These are phyloP conservation scores for Vanessa tameamea DNA, from an alignment of 1,140 invertebrate species.

Conservation along the genomic window DNA sequence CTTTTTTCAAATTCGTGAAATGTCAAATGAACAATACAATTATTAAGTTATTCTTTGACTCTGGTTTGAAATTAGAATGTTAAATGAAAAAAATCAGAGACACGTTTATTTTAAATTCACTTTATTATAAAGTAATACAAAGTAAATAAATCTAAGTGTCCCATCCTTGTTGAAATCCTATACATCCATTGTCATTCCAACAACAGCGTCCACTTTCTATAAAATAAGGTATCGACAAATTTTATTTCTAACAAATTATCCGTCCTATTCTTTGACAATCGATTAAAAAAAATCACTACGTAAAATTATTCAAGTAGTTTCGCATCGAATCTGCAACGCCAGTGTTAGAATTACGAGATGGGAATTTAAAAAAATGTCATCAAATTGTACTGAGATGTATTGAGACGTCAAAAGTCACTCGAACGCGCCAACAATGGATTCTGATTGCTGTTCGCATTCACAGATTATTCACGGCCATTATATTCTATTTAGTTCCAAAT, in stretches of 20 bases:
- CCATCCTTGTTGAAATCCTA: slow-evolving; percentile 24
- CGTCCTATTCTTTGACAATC: slow-evolving; percentile 27
- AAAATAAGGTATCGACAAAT: slow-evolving; percentile 47
- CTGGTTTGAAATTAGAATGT: neutral
- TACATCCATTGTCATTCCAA: slow-evolving; percentile 34
- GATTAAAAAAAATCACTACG: slow-evolving; percentile 34
- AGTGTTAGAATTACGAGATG: slow-evolving; percentile 30
- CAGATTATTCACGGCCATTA: slow-evolving; percentile 76
- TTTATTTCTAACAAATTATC: slow-evolving; percentile 56
- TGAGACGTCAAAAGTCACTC: slow-evolving; percentile 71
- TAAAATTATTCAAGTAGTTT: slow-evolving; percentile 32
- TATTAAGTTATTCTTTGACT: neutral
- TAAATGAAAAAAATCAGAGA: neutral
- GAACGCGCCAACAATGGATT: slow-evolving; percentile 53
- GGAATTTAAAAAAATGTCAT: slow-evolving; percentile 35
- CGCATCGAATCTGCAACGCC: slow-evolving; percentile 19
- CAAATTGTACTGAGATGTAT: slow-evolving; percentile 48
- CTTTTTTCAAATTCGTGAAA: too few relatives aligned
- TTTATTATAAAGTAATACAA: slow-evolving; percentile 26
- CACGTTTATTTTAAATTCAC: neutral
- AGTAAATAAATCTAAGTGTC: slow-evolving; percentile 28
- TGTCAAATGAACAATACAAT: neutral
- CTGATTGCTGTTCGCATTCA: slow-evolving; percentile 72
- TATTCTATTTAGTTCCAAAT: slow-evolving; percentile 80
- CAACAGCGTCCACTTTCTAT: slow-evolving; percentile 35